phyloP scores from a whole-genome alignment of 2,888 invertebrate genomes.

The Scelioninae gen. 2 region DNA sequence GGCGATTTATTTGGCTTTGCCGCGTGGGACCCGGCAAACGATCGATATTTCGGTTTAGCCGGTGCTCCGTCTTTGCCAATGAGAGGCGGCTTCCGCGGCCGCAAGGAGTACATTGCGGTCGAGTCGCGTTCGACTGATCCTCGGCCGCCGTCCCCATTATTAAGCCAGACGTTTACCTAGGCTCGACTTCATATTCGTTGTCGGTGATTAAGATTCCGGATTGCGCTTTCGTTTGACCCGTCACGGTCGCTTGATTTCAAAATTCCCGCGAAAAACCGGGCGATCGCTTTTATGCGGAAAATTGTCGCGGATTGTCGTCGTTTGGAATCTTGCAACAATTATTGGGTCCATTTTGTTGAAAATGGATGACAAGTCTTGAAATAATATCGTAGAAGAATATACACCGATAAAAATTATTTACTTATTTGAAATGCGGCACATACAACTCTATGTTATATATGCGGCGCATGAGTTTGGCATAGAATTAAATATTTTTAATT shows the following conservation, averaged over 20 bases:
- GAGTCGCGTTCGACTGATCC: slow-evolving; percentile 47
- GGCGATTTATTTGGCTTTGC: slow-evolving; percentile 61
- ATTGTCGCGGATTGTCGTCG: too few relatives aligned
- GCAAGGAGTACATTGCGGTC: slow-evolving; percentile 56
- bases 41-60: slow-evolving; percentile 61
- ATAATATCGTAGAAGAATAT: too few relatives aligned
- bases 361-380: too few relatives aligned
- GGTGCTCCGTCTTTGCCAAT: slow-evolving; percentile 55
- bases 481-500: too few relatives aligned
- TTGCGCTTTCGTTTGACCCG: background rate
- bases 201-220: slow-evolving; percentile 1
- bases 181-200: slow-evolving; percentile 32
- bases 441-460: too few relatives aligned
- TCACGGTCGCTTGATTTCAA: background rate
- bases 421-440: too few relatives aligned
- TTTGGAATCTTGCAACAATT: too few relatives aligned
- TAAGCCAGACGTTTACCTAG: slow-evolving; percentile 37
- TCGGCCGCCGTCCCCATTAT: slow-evolving; percentile 49
- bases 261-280: too few relatives aligned
- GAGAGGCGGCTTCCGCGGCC: slow-evolving; percentile 45
- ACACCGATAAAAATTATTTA: too few relatives aligned
- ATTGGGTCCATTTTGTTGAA: too few relatives aligned
- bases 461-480: too few relatives aligned
- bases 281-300: too few relatives aligned
- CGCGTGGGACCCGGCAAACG: slow-evolving; percentile 58